A percentile compares a stretch with the other conserved stretches of the same genome.
Conservation (phyloP, 1,140 invertebrate genomes). For the Drosophila yakuba region DNA sequence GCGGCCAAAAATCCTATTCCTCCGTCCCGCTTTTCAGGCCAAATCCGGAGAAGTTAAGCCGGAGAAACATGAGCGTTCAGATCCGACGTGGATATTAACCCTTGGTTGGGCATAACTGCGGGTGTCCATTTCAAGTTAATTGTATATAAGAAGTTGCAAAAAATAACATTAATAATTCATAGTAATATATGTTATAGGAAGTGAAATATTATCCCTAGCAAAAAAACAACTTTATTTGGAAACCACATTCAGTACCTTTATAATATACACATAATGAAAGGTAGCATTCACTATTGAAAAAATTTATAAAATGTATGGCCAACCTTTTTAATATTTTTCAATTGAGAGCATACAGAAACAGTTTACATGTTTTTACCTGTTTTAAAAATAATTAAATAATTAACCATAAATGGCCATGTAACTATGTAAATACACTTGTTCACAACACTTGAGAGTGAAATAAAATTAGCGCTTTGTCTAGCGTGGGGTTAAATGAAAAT, state of each 20-base stretch:
- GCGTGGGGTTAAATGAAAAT: constrained; percentile 24
- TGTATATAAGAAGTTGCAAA: not conserved
- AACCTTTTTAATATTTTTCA: not conserved
- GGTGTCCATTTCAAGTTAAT: not conserved
- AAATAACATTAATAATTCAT: too few species aligned
- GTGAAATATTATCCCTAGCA: too few species aligned
- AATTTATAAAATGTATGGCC: not conserved
- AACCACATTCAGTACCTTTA: not conserved
- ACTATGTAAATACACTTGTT: too few species aligned
- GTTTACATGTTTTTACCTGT: not conserved
- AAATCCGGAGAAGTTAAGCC: constrained; percentile 22
- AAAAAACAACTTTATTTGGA: too few species aligned
- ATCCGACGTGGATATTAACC: constrained; percentile 20
- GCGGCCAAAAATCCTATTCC: constrained; percentile 62
- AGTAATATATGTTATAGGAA: too few species aligned
- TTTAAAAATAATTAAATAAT: not conserved
- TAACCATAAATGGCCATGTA: not conserved
- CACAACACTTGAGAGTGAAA: not conserved
- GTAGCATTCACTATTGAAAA: not conserved
- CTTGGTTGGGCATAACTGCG: constrained; percentile 6
- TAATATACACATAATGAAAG: too few species aligned
- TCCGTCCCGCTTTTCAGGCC: constrained; percentile 7
- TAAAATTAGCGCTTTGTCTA: constrained; percentile 31
- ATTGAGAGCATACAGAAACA: not conserved
- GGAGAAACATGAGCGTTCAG: constrained; percentile 34